phyloP scores from a whole-genome alignment of 2,113 vertebrate species.

The Sus scrofa region DNA sequence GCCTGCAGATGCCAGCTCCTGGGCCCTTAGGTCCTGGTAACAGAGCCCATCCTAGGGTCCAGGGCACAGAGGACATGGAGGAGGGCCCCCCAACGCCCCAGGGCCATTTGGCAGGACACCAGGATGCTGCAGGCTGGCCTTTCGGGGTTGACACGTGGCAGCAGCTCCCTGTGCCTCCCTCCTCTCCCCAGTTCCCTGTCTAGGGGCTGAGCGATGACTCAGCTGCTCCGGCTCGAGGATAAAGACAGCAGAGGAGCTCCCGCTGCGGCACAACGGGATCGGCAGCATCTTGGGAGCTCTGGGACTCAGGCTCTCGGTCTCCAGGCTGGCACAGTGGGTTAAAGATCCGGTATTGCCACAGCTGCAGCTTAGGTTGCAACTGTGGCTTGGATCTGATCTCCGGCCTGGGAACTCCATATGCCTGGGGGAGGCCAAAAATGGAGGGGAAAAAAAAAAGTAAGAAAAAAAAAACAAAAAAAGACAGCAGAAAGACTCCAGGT shows the following conservation, averaged over 20 bases:
- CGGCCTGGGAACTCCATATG: too few relatives aligned
- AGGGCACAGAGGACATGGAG: background rate
- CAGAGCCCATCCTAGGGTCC: background rate
- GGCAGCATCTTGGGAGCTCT: too few relatives aligned
- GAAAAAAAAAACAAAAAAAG: background rate
- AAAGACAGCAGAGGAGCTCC: background rate
- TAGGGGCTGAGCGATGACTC: conserved; percentile 49
- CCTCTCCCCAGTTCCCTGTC: background rate
- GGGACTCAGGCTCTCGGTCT: too few relatives aligned
- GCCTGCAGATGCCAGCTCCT: background rate
- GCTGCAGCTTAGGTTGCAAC: too few relatives aligned
- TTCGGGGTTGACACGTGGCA: background rate
- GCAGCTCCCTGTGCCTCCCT: background rate
- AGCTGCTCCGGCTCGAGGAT: background rate
- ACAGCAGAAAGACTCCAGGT: background rate
- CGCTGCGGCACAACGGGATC: too few relatives aligned
- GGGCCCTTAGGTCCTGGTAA: background rate
- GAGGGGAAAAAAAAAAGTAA: too few relatives aligned
- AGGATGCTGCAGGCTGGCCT: background rate
- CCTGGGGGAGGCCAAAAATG: too few relatives aligned
- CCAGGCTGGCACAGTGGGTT: too few relatives aligned
- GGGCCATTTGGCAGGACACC: background rate
- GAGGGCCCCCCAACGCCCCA: background rate
- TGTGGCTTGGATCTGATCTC: too few relatives aligned
- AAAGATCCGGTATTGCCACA: too few relatives aligned